Evolutionary conservation across 1,140 invertebrate species (phyloP).

Genomic region (Apis dorsata): DNA sequence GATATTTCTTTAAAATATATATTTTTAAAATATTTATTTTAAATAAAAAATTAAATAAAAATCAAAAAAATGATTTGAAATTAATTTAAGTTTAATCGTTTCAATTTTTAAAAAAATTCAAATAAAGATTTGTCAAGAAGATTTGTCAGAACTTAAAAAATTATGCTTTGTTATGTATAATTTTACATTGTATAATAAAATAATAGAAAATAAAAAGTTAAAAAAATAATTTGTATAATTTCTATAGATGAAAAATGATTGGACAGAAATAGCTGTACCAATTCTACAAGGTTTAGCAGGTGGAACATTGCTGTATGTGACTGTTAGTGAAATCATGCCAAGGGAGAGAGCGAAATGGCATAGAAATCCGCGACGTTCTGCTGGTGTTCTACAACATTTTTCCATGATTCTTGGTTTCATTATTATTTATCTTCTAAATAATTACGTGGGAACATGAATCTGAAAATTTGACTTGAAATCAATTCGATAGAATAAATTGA

Average conservation of each 20-base stretch:
- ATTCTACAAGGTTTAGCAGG: conserved; percentile 88
- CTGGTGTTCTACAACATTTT: conserved; percentile 83
- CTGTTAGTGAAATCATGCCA: conserved; percentile 94
- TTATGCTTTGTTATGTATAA: background rate
- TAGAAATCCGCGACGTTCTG: conserved; percentile 76
- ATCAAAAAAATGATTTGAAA: background rate
- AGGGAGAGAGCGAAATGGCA: conserved; percentile 87
- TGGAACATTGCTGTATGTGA: conserved; percentile 95
- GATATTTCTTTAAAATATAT: background rate
- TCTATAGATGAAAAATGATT: conserved; percentile 47
- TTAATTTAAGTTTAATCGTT: background rate
- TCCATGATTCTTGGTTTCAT: conserved; percentile 82
- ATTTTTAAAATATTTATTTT: background rate
- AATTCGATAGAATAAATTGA: background rate
- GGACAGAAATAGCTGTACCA: conserved; percentile 53
- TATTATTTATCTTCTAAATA: conserved; percentile 82
- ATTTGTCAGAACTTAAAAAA: background rate
- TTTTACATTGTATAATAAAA: background rate
- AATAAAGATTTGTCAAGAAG: background rate
- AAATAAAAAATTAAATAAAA: background rate
- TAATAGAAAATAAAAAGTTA: background rate
- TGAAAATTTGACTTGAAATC: no score
- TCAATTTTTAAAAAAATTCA: background rate
- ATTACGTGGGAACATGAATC: conserved; percentile 75
- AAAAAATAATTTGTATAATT: background rate